A percentile compares a stretch with the other conserved stretches of the same genome.
Evolutionary conservation across 2,888 invertebrate genomes (phyloP).

Genomic region (Thyatira batis): DNA sequence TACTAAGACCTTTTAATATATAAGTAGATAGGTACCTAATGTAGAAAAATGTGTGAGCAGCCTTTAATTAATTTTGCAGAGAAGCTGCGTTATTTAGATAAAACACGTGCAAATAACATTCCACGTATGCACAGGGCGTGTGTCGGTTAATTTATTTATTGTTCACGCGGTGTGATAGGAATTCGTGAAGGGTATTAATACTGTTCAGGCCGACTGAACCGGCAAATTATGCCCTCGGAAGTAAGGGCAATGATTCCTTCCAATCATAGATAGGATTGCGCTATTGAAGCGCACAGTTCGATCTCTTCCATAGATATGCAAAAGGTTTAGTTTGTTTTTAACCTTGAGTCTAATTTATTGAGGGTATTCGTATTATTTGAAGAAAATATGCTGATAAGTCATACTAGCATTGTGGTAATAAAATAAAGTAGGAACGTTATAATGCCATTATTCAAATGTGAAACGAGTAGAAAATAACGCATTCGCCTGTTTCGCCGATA

Average conservation of each 20-base stretch:
- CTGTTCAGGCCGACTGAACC: slow-evolving; percentile 26
- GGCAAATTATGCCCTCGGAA: slow-evolving; percentile 29
- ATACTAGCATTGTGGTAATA: not conserved
- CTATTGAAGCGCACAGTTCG: not conserved
- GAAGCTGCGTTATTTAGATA: slow-evolving; percentile 36
- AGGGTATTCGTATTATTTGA: not conserved
- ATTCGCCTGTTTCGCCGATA: slow-evolving; percentile 19
- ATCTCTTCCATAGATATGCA: not conserved
- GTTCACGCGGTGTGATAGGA: slow-evolving; percentile 37
- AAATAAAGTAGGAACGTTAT: not conserved
- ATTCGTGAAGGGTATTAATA: slow-evolving; percentile 28
- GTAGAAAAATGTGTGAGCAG: slow-evolving; percentile 26
- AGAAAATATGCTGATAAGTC: not conserved
- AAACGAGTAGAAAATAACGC: slow-evolving; percentile 26
- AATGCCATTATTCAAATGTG: slow-evolving; percentile 27
- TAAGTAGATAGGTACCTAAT: slow-evolving; percentile 6
- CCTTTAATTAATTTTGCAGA: slow-evolving; percentile 35
- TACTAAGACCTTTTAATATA: no score
- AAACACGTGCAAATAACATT: slow-evolving; percentile 37
- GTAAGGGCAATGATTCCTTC: slow-evolving; percentile 20
- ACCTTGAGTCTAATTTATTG: no score
- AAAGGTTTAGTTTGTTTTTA: no score
- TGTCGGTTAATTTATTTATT: slow-evolving; percentile 48
- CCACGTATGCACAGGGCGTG: slow-evolving; percentile 26
- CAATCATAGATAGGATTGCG: slow-evolving; percentile 6